Evolutionary conservation across 2,797 vertebrate species (phyloP).

Genomic region (Sebastolobus alascanus): DNA sequence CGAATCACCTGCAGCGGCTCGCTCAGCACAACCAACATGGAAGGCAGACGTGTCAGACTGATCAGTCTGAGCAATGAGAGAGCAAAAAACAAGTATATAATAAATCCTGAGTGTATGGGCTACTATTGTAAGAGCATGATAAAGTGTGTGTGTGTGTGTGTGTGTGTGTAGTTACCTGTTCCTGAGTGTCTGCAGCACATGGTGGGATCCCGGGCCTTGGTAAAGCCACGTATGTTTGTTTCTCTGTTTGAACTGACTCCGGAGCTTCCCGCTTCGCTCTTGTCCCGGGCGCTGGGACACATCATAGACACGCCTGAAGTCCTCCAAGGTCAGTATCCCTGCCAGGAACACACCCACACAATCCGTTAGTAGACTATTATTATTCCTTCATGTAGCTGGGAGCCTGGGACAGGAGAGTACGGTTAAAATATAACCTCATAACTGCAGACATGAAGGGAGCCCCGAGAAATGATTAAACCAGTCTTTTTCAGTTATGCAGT

Average conservation of each 20-base stretch:
- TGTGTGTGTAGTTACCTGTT: constrained; percentile 86
- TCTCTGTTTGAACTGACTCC: constrained; percentile 87
- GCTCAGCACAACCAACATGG: constrained; percentile 91
- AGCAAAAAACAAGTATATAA: neutral
- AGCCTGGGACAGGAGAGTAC: neutral
- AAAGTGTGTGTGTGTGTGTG: neutral
- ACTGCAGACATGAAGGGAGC: neutral
- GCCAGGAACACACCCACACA: constrained; percentile 7
- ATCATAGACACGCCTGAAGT: constrained; percentile 91
- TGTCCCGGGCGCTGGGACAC: constrained; percentile 88
- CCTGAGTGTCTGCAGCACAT: constrained; percentile 90
- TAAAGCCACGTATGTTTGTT: constrained; percentile 95
- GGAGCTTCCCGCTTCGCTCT: constrained; percentile 77
- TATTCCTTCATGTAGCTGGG: neutral
- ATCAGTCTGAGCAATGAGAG: constrained; percentile 85
- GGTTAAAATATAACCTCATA: neutral
- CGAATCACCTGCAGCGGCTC: constrained; percentile 95
- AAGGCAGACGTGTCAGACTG: constrained; percentile 91
- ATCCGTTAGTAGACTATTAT: neutral
- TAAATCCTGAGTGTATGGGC: neutral
- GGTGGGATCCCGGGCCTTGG: constrained; percentile 93
- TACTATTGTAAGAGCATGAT: neutral
- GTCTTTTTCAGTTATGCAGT: neutral
- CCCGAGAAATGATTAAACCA: neutral
- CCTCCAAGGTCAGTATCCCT: constrained; percentile 92